Percentiles rank a stretch among this genome's conserved stretches.
Evolutionary conservation across 1,140 invertebrate genomes (phyloP).

Genomic region (Tenebrio molitor): DNA sequence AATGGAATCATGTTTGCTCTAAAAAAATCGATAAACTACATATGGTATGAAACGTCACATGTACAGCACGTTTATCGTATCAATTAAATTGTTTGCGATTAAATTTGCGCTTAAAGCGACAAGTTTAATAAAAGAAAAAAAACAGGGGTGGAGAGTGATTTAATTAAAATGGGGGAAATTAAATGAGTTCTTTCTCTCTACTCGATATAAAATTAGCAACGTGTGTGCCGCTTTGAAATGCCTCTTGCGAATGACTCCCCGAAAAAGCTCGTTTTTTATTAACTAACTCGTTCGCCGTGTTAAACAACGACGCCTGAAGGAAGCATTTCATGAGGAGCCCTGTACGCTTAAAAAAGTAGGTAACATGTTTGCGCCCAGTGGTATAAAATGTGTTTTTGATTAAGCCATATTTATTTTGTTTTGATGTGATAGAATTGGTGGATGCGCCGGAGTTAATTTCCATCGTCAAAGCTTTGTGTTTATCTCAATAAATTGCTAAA

Average conservation of each 20-base stretch:
- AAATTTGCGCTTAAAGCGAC: constrained; percentile 19
- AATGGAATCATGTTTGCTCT: constrained; percentile 1
- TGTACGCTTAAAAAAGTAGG: too few species aligned
- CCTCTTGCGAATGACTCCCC: neutral
- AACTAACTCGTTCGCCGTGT: constrained; percentile 28
- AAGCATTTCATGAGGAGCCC: neutral
- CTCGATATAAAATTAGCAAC: constrained; percentile 30
- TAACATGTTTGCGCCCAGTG: too few species aligned
- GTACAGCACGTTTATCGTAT: neutral
- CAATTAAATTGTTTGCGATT: constrained; percentile 11
- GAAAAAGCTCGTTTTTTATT: constrained; percentile 35
- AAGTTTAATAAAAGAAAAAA: constrained; percentile 30
- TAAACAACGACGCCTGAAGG: constrained; percentile 5
- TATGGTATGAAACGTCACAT: constrained; percentile 16
- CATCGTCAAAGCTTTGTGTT: constrained; percentile 34
- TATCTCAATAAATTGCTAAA: constrained; percentile 35
- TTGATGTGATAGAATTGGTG: constrained; percentile 22
- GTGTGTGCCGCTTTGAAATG: constrained; percentile 32
- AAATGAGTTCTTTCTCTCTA: constrained; percentile 27
- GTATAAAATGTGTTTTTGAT: constrained; percentile 32
- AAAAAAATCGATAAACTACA: constrained; percentile 26
- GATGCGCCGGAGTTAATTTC: constrained; percentile 34
- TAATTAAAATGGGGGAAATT: constrained; percentile 26
- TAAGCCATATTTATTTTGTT: neutral
- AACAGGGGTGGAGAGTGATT: constrained; percentile 1